Conservation (phyloP, 2,888 invertebrate species). For the Esperia sulphurella region DNA sequence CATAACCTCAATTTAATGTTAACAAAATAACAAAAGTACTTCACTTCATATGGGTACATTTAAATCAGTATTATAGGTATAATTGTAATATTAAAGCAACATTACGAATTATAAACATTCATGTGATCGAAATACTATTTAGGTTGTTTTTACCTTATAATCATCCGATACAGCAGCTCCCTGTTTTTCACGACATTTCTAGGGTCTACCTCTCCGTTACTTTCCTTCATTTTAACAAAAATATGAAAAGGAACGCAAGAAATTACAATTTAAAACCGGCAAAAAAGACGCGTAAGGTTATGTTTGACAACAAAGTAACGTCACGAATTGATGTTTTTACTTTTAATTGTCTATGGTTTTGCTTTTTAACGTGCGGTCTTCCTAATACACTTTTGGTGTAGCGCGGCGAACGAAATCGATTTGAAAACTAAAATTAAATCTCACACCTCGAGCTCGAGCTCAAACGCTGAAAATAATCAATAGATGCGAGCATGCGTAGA, state of each 20-base stretch:
- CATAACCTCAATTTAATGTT: too few species aligned
- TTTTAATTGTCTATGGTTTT: slow-evolving; percentile 8
- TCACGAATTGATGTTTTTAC: slow-evolving; percentile 4
- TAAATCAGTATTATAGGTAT: too few species aligned
- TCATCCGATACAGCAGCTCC: slow-evolving; percentile 92
- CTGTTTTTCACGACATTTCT: slow-evolving; percentile 92
- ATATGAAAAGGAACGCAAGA: slow-evolving; percentile 2
- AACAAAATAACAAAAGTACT: too few species aligned
- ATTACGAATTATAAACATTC: too few species aligned
- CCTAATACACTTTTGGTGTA: slow-evolving; percentile 1
- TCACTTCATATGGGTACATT: too few species aligned
- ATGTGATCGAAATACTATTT: too few species aligned
- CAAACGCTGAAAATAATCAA: too few species aligned
- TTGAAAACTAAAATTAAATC: too few species aligned
- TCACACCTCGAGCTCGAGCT: too few species aligned
- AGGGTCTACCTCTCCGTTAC: slow-evolving; percentile 76
- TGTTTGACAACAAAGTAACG: slow-evolving; percentile 23
- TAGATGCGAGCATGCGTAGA: too few species aligned
- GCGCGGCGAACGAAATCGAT: background rate
- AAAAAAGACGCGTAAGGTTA: slow-evolving; percentile 19
- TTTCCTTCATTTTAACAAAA: slow-evolving; percentile 57
- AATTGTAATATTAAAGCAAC: too few species aligned
- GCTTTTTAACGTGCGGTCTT: slow-evolving; percentile 6
- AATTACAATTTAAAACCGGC: slow-evolving; percentile 17
- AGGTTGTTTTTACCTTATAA: slow-evolving; percentile 85